A percentile compares a stretch with the other conserved stretches of the same genome.
Conservation (phyloP, 2,888 invertebrate genomes). For the Malacosoma neustria region DNA sequence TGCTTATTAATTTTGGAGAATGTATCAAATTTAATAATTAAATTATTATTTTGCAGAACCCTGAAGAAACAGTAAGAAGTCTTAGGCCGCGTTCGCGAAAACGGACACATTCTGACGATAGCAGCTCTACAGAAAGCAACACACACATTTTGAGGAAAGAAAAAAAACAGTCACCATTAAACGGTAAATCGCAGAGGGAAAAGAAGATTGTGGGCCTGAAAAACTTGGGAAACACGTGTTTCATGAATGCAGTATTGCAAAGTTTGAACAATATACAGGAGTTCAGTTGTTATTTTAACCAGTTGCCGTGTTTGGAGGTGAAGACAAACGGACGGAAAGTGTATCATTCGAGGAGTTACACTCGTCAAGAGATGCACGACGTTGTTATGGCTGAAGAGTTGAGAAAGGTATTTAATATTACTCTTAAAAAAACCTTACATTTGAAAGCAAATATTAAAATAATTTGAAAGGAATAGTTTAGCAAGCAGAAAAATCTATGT, state of each 20-base stretch:
- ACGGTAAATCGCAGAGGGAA: conserved; percentile 70
- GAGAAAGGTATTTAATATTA: conserved; percentile 79
- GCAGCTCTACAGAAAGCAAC: conserved; percentile 67
- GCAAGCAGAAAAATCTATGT: no score
- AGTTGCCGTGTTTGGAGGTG: conserved; percentile 82
- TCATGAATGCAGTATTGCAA: conserved; percentile 90
- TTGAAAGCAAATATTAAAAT: no score
- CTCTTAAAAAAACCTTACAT: no score
- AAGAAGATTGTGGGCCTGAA: conserved; percentile 82
- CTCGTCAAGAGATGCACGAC: conserved; percentile 78
- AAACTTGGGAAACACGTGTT: conserved; percentile 90
- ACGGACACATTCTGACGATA: conserved; percentile 74
- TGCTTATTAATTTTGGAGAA: no score
- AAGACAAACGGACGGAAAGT: conserved; percentile 75
- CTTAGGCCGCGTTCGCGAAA: conserved; percentile 76
- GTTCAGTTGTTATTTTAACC: conserved; percentile 87
- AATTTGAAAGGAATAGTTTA: no score
- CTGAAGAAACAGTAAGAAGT: conserved; percentile 71
- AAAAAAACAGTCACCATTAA: conserved; percentile 44
- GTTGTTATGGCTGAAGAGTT: conserved; percentile 87
- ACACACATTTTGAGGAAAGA: conserved; percentile 36
- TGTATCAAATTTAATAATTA: not conserved
- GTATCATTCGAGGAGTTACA: conserved; percentile 76
- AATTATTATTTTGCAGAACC: conserved; percentile 26
- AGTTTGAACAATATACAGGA: conserved; percentile 89